Conservation (phyloP, 2,113 vertebrate genomes). For the Tringa solitaria region DNA sequence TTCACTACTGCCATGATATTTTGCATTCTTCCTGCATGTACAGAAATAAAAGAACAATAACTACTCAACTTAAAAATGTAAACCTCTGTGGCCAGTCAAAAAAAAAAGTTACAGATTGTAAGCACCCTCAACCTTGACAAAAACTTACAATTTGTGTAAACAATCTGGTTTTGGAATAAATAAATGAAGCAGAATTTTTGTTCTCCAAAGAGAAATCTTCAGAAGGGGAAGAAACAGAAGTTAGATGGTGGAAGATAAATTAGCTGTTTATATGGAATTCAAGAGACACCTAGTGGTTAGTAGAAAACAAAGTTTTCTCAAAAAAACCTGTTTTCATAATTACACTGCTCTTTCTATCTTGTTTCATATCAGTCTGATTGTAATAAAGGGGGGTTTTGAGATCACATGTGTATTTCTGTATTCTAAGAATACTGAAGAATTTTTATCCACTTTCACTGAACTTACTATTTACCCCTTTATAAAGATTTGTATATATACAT, state of each 20-base stretch:
- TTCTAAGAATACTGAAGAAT: not conserved
- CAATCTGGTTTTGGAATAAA: not conserved
- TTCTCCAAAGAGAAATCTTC: conserved; percentile 25
- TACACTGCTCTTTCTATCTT: not conserved
- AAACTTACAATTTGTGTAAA: not conserved
- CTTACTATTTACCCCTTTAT: not conserved
- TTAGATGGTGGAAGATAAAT: conserved; percentile 35
- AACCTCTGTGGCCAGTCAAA: not conserved
- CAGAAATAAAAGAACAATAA: not conserved
- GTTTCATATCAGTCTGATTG: not conserved
- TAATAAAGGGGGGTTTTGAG: not conserved
- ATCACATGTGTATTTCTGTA: not conserved
- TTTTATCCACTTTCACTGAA: not conserved
- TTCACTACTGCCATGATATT: not conserved
- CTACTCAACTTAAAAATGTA: not conserved
- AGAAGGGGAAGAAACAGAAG: not conserved
- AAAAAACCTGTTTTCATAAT: not conserved
- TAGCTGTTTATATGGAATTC: conserved; percentile 51
- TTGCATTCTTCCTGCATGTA: not conserved
- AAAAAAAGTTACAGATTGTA: not conserved
- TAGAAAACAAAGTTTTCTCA: not conserved
- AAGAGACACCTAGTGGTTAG: conserved; percentile 78
- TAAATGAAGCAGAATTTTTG: not conserved
- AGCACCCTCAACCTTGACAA: not conserved
- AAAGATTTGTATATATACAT: not conserved